These are phyloP conservation scores for Tyrannus savana DNA, from an alignment of 2,113 vertebrate genomes.

Conservation along the genomic window DNA sequence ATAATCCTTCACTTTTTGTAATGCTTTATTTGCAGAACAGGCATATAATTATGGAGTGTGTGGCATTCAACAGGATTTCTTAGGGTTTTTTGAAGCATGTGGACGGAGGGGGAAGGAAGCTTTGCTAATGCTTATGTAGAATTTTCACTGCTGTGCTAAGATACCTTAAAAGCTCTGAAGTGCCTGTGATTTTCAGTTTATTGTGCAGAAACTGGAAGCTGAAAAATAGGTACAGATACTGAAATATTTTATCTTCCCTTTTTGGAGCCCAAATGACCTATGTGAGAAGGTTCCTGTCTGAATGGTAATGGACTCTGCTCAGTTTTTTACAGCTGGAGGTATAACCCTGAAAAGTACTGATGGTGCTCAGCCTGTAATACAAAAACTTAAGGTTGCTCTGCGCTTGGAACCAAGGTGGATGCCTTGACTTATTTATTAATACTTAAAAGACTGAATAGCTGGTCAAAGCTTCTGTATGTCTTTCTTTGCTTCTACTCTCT, in stretches of 20 bases:
- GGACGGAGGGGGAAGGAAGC: neutral
- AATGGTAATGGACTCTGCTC: neutral
- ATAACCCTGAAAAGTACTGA: neutral
- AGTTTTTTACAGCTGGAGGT: neutral
- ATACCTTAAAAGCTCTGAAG: neutral
- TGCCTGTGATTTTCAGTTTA: neutral
- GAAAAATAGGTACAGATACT: neutral
- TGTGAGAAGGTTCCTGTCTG: neutral
- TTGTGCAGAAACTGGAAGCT: neutral
- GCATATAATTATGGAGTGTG: neutral
- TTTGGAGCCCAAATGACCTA: neutral
- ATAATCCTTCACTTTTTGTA: neutral
- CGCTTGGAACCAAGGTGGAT: neutral
- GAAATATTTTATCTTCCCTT: neutral
- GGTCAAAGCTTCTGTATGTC: neutral
- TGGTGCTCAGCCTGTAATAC: neutral
- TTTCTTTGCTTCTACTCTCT: neutral
- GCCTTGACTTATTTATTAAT: neutral
- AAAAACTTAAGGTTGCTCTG: neutral
- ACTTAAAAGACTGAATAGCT: neutral
- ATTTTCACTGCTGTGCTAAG: neutral
- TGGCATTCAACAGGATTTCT: neutral
- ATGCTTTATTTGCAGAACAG: conserved; percentile 24
- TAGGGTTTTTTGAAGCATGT: conserved; percentile 9
- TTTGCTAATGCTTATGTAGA: neutral